Percentiles rank a stretch among this genome's conserved stretches.
Evolutionary conservation across 2,888 invertebrate genomes (phyloP).

Genomic region (Crioceris asparagi): DNA sequence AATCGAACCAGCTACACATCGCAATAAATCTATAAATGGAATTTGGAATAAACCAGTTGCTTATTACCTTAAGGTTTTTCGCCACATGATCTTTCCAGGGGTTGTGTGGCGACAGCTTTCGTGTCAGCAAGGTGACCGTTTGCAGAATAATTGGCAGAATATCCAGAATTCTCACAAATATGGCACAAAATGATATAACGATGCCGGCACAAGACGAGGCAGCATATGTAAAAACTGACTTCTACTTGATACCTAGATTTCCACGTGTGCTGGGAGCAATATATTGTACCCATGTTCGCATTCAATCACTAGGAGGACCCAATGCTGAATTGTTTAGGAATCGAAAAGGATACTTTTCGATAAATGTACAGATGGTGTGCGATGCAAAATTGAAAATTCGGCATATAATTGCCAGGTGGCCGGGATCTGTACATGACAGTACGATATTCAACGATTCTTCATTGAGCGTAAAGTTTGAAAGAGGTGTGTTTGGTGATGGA

Average conservation of each 20-base stretch:
- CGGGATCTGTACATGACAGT: conserved; percentile 1
- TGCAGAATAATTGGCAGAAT: too few relatives aligned
- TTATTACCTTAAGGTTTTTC: too few relatives aligned
- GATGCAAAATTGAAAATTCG: background rate
- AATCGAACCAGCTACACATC: too few relatives aligned
- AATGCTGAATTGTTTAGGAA: background rate
- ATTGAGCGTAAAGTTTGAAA: background rate
- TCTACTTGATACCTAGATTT: background rate
- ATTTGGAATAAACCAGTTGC: too few relatives aligned
- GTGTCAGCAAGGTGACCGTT: too few relatives aligned
- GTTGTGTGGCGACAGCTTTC: too few relatives aligned
- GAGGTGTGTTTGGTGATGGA: background rate
- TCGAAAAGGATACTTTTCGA: conserved; percentile 1
- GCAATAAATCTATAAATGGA: too few relatives aligned
- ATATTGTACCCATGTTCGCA: background rate
- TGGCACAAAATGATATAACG: too few relatives aligned
- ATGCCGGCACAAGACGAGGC: too few relatives aligned
- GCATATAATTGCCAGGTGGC: background rate
- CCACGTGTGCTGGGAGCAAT: background rate
- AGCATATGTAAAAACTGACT: background rate
- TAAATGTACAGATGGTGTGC: background rate
- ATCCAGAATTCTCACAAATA: too few relatives aligned
- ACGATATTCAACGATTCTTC: background rate
- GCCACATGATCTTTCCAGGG: too few relatives aligned
- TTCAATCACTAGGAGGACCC: background rate